These are phyloP conservation scores for Scomber colias DNA, from an alignment of 2,113 vertebrate species.

Conservation along the genomic window DNA sequence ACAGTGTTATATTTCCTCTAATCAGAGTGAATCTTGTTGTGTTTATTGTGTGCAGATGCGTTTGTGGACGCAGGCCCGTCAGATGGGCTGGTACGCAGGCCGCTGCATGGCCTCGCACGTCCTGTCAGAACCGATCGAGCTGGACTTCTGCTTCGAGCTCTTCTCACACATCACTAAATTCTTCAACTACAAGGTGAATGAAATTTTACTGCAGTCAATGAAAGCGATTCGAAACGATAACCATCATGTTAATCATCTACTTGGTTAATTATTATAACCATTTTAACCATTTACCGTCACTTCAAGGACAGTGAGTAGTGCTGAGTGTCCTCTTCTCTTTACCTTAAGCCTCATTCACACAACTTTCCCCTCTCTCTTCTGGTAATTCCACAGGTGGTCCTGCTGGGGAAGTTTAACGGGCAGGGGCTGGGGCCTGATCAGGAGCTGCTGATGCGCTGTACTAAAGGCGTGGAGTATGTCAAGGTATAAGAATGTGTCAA, in stretches of 20 bases:
- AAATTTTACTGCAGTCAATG: not conserved
- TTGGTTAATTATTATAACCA: not conserved
- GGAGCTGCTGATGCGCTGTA: constrained; percentile 93
- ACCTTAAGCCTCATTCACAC: not conserved
- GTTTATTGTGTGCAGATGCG: constrained; percentile 89
- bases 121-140: constrained; percentile 84
- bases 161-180: constrained; percentile 97
- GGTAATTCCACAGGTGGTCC: constrained; percentile 87
- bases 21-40: not conserved
- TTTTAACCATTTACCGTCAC: not conserved
- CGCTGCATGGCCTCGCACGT: constrained; percentile 90
- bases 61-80: constrained; percentile 96
- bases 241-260: constrained; percentile 50
- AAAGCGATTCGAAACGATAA: not conserved
- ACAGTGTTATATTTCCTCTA: too few species aligned
- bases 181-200: constrained; percentile 95
- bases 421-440: constrained; percentile 92
- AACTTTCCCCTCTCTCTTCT: constrained; percentile 13
- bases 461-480: constrained; percentile 92
- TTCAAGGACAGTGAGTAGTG: constrained; percentile 6
- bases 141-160: constrained; percentile 98
- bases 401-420: constrained; percentile 95
- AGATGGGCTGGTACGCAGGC: constrained; percentile 96
- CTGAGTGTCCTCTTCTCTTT: not conserved
- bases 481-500: constrained; percentile 79